Evolutionary conservation across 92 coral and sea anemone genomes (phyloP), one percentile per base, ranked within the genome.

Genomic region (Epizoanthus ramosus): DNA sequence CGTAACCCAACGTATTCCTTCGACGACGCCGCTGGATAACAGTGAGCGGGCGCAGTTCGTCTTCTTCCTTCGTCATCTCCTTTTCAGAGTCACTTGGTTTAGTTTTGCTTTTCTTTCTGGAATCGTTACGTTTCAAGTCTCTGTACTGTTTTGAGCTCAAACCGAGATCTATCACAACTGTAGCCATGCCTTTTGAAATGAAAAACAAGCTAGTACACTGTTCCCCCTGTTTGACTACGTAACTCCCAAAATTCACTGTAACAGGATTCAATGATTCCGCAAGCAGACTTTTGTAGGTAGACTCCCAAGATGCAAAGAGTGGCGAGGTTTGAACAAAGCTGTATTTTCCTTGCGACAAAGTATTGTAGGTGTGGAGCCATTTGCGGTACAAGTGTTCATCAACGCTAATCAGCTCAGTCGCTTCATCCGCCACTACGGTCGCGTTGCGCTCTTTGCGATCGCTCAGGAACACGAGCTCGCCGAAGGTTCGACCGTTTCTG

Each of bases 391-490:
- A 84, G 0, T 79, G 61, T 65, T 84, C 90, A 53, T 89, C 90
- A 8, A 97, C 88, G 25, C 88, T 85, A 41, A 97, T 83, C 5
- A 97, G 75, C 8, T 88, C 85, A 0, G 95, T 86, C 16, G 83
- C 68, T 61, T 97, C 99, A 80, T 97, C 98, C 18, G 99, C 93
- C 14, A 97, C 88, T 23, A 89, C 93, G 0, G 99, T 94, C 15
- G 99, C 98, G 70, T 89, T 97, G 79, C 99, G 93, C 57, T 97
- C 98, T 68, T 86, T 91, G 50, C 88, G 85, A 24, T 85, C 89
- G 74, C 94, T 84, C 86, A 83, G 81, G 80, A 94, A 82, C 13
- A 93, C 95, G 69, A 93, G 76, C 69, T 97, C 99, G 22, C 99
- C 99, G 74, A 97, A 97, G 74, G 87, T 90, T 39, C 92, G 86